Evolutionary conservation across 2,113 vertebrate species (phyloP).

Genomic region (Phyllopteryx taeniolatus): DNA sequence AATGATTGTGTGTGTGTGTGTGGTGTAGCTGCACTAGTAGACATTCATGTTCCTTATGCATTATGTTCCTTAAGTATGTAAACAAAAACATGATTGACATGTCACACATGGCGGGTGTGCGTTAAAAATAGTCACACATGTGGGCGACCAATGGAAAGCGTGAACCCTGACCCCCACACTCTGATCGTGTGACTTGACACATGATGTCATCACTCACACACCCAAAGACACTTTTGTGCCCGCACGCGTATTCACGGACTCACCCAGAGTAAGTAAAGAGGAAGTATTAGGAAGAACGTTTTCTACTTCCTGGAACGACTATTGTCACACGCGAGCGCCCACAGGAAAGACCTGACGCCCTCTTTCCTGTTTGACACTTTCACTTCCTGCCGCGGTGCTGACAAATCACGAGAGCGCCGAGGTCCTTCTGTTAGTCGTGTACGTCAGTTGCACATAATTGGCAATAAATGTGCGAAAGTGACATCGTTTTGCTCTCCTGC

Average conservation of each 20-base stretch:
- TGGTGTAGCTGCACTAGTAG: too few species aligned
- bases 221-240: not conserved
- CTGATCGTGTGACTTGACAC: too few species aligned
- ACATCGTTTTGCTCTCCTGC: too few species aligned
- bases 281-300: not conserved
- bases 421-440: not conserved
- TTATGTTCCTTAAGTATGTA: too few species aligned
- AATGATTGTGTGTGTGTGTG: not conserved
- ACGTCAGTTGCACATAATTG: not conserved
- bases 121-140: not conserved
- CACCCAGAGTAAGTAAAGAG: not conserved
- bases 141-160: too few species aligned
- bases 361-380: not conserved
- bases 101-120: not conserved
- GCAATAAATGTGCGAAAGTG: too few species aligned
- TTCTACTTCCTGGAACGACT: not conserved
- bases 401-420: too few species aligned
- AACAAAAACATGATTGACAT: not conserved
- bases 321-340: not conserved
- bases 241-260: constrained; percentile 5
- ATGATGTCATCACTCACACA: too few species aligned
- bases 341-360: not conserved
- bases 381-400: not conserved
- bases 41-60: too few species aligned
- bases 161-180: too few species aligned